Evolutionary conservation across 2,113 vertebrate genomes (phyloP), one percentile per base, ranked within the genome.

Genomic region (Perca flavescens): DNA sequence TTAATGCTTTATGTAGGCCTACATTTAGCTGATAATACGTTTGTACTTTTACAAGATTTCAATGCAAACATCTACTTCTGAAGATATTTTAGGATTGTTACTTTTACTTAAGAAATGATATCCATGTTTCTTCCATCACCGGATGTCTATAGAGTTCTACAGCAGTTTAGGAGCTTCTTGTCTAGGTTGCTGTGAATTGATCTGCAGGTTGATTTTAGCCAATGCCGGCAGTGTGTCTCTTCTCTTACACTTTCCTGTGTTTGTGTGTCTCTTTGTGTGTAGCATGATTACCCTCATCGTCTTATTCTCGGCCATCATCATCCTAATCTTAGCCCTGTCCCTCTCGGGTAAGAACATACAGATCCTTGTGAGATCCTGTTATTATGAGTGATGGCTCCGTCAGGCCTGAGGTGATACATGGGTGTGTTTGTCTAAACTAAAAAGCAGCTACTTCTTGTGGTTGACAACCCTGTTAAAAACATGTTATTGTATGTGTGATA

Each of bases 221-320:
- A 4, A 61, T 14, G 17, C 10, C 0, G 0, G 5, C 21, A 15
- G 7, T n/a, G 2, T 8, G n/a, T 57, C 2, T 47, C 36, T 46
- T 43, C 61, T 2, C 0, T 56, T 2, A 61, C 6, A 21, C 22
- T 46, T 53, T 1, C 28, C 19, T 53, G 19, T 31, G 36, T 72
- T 5, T 79, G 47, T 85, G 25, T 84, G 50, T 74, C 13, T 82
- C 28, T 73, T 19, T 85, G 8, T 56, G 12, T 49, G 31, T 7
- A 94, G 93, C 66, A 91, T 94, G 86, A 25, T 93, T 1, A n/a
- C 13, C 52, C 79, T 94, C 53, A 91, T 92, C 57, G 0, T 91
- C 47, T 0, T 90, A 7, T 83, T 92, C 28, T 5, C 78, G 0
- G 13, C 66, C 13, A 0, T 90, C 88, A 82, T 93, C 90, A 86